Conservation (phyloP, 1,140 invertebrate species). For the Hylaeus volcanicus region DNA sequence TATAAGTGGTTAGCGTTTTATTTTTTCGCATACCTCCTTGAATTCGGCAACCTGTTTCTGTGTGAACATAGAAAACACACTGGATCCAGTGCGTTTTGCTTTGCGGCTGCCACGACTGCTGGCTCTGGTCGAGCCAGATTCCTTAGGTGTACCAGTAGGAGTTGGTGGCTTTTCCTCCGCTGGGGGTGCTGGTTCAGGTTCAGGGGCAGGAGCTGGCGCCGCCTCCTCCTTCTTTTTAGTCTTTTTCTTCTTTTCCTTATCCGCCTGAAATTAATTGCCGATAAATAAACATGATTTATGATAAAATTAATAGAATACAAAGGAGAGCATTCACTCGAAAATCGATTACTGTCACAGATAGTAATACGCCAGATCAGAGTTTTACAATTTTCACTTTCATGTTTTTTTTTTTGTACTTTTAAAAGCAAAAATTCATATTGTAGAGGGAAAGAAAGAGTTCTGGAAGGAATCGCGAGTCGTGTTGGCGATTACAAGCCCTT, state of each 20-base stretch:
- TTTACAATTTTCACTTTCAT: too few relatives aligned
- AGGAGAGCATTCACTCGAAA: too few relatives aligned
- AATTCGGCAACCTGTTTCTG: conserved; percentile 97
- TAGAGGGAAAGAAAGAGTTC: too few relatives aligned
- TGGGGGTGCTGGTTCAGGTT: conserved; percentile 78
- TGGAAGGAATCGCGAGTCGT: too few relatives aligned
- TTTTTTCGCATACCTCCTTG: conserved; percentile 88
- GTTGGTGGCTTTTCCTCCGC: conserved; percentile 78
- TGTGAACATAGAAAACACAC: conserved; percentile 97
- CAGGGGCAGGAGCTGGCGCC: conserved; percentile 74
- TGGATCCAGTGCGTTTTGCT: conserved; percentile 93
- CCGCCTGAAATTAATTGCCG: conserved; percentile 77
- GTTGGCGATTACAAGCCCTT: too few relatives aligned
- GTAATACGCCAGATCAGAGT: too few relatives aligned
- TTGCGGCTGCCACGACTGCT: conserved; percentile 89
- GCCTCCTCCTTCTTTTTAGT: conserved; percentile 83
- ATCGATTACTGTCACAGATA: too few relatives aligned
- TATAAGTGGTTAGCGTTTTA: neutral
- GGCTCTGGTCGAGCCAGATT: conserved; percentile 86
- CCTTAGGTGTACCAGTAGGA: conserved; percentile 78
- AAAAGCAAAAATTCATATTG: too few relatives aligned
- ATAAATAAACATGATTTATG: neutral
- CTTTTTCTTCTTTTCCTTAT: conserved; percentile 85
- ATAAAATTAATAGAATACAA: neutral
- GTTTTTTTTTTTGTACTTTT: too few relatives aligned